Evolutionary conservation across 2,888 invertebrate genomes (phyloP), one percentile per base, ranked within the genome.

Genomic region (Crepidodera aurea): DNA sequence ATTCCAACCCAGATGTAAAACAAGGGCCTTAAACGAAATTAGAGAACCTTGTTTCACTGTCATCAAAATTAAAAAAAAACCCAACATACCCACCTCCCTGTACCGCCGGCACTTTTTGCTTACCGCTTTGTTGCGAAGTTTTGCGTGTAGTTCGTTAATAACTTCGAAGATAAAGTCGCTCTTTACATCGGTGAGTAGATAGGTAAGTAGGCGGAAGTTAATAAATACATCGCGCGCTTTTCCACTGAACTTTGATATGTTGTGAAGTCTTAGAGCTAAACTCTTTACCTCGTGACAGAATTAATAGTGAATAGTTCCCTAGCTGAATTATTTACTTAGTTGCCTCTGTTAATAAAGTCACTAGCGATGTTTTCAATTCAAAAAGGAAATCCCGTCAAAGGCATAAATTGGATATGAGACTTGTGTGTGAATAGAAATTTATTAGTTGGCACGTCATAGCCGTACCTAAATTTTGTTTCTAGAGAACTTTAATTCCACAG

Each of bases 161-260:
- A 56, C 37, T 48, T 37, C 15, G 16, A 25, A 56, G 46, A 48
- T 46, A 48, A 56, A 56, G 56, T 25, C 37, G 56, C 46, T 56
- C 46, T 48, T 48, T 56, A 48, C 56, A 48, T 48, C 42, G 32
- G 22, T 48, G 37, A 46, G 12, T 46, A 56, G 37, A 48, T 59
- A 29, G 65, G 46, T 65, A 60, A 62, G 62, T 59, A 65, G 54
- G 37, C 56, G 51, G 55, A 55, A 61, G 57, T 58, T 50, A 57
- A 58, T 65, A 55, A 57, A 58, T 65, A 55, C 58, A 46, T 51
- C 44, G 42, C 15, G 15, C 55, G 59, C 56, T 60, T 65, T 60
- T 57, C 59, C 59, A 59, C 65, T 62, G 29, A 62, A 65, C 56
- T 65, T 62, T 60, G 62, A 65, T 62, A 65, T 53, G 54, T 53